Base-by-base conservation (phyloP, 1,140 invertebrate species). In the Asbolus verrucosus region DNA sequence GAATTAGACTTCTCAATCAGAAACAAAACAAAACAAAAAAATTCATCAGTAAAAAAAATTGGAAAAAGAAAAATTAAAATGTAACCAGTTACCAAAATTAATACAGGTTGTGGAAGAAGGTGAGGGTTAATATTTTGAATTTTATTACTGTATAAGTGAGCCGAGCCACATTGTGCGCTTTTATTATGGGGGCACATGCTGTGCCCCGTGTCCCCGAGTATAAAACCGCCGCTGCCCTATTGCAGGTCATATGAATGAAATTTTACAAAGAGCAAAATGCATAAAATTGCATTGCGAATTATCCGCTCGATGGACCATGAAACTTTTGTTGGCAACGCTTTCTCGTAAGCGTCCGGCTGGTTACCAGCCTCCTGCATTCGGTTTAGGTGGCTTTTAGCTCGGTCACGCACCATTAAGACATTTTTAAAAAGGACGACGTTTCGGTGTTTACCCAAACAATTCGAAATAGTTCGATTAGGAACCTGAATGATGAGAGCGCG, bases 321-420 rank as follows among this genome's bases (percentile, higher is more conserved):
- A 46, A 46, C 41, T 27, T 27, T 27, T 27, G 24, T 27, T 3
- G 24, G 3, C 3, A 4, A 8, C 8, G 24, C 24, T 27, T 8
- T 27, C 8, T 8, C 24, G 24, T 6, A 36, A 36, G 4, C 27
- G 9, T 30, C 33, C 33, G 33, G 2, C 11, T 54, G 15, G 15
- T 14, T 54, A 27, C 11, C 21, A 54, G 4, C 27, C 4, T 8
- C 21, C 19, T 21, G 9, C 27, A 11, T 19, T 24, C 46, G 13
- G 19, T 54, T 54, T 54, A 24, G 46, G 46, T 54, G 46, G 46
- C 46, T 54, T 54, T 54, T 54, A 21, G 19, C 46, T 54, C 27
- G 24, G 27, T 54, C 19, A 54, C 21, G 46, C 18, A 13, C 46
- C 46, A 54, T 54, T 54, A 54, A 50, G 43, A 27, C 2, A 27